Evolutionary conservation across 2,888 invertebrate species (phyloP), one percentile per base, ranked within the genome.

Genomic region (Trissonchulus sp.): DNA sequence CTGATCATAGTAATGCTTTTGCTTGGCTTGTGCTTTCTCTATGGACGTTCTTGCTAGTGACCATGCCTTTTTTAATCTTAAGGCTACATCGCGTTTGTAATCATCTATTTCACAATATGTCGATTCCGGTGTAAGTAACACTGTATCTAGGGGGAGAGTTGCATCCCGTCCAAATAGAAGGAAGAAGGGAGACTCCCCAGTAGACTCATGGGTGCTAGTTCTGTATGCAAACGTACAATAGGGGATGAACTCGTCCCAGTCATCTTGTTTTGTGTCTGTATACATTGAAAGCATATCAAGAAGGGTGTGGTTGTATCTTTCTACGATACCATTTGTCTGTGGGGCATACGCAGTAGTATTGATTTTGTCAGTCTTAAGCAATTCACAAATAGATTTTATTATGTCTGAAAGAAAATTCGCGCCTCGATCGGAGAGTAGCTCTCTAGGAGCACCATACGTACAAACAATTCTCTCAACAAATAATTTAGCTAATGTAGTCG

Each of bases 401-500:
- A 80, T 37, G 31, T 68, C 72, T 1, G 77, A 77, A 3, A 65
- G 71, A 71, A 83, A 82, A 23, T 74, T 74, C 1, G 76, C 68
- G 1, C 80, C 82, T 34, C 78, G 77, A 73, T 84, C 83, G 0
- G 79, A 76, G 1, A 81, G 73, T 1, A 84, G 35, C 38, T 76
- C 72, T 0, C 68, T 68, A 8, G 80, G 80, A 8, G 74, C 68
- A 1, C 81, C 81, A 76, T 78, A 78, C 30, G 77, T 75, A 1
- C 77, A 73, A 3, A 81, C 76, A 15, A 80, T 63, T 3, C 79
- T 60, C 3, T 76, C 75, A 3, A 78, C 63, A 23, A 83, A 69
- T 1, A 81, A 78, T n/a, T 75, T 68, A 0, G 84, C 83, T 3
- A 84, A 78, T 0, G 83, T 82, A 15, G 76, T 77, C 0, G 84